Evolutionary conservation across 2,113 vertebrate species (phyloP).

Genomic region (Deroptyus accipitrinus): DNA sequence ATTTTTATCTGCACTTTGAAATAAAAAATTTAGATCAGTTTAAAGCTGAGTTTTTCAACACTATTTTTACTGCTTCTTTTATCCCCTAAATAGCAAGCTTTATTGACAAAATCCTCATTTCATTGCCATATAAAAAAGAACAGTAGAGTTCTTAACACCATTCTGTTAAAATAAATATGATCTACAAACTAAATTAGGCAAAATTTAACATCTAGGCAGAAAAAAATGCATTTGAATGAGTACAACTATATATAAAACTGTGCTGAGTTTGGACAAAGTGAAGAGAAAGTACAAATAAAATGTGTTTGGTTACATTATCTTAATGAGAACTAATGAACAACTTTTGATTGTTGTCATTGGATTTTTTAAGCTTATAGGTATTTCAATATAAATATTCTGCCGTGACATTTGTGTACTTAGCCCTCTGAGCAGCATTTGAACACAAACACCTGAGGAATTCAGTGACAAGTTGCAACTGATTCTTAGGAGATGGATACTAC

Average conservation of each 20-base stretch:
- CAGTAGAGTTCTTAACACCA: background rate
- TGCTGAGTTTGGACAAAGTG: background rate
- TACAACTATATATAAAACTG: background rate
- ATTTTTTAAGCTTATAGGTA: background rate
- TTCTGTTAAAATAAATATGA: background rate
- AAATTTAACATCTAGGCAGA: background rate
- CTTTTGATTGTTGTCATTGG: background rate
- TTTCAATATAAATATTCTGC: background rate
- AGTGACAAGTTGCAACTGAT: background rate
- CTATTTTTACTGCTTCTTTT: conserved; percentile 17
- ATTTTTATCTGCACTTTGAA: background rate
- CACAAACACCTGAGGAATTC: background rate
- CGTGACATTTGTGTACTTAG: background rate
- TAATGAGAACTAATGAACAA: background rate
- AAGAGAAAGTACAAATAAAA: background rate
- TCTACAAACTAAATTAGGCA: background rate
- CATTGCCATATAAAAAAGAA: background rate
- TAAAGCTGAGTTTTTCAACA: background rate
- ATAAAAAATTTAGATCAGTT: background rate
- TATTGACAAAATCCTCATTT: background rate
- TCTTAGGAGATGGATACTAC: background rate
- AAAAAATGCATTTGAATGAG: background rate
- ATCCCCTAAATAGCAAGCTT: background rate
- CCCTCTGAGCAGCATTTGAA: background rate
- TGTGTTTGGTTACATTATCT: background rate